phyloP scores from a whole-genome alignment of 2,888 invertebrate genomes.

The Glyphotaelius pellucidus region DNA sequence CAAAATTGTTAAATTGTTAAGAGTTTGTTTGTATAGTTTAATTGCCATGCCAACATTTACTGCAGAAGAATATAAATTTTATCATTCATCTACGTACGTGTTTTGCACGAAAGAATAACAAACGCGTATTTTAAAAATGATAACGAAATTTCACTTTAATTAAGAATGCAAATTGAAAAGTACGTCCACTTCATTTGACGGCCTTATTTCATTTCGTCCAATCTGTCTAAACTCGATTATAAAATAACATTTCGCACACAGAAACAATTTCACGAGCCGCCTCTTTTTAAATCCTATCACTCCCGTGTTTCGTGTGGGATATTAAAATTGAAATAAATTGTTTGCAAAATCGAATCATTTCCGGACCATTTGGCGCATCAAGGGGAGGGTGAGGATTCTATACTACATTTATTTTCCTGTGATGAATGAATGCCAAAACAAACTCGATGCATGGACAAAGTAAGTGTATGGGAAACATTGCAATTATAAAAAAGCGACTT shows the following conservation, averaged over 20 bases:
- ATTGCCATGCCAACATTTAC: too few species aligned
- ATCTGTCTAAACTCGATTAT: slow-evolving; percentile 23
- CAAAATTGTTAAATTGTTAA: too few species aligned
- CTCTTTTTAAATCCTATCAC: slow-evolving; percentile 47
- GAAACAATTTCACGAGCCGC: slow-evolving; percentile 31
- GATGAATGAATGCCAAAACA: not conserved
- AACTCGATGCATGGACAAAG: not conserved
- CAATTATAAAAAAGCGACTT: not conserved
- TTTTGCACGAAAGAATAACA: not conserved
- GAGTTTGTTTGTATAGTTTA: too few species aligned
- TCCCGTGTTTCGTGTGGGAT: slow-evolving; percentile 36
- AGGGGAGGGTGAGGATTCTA: slow-evolving; percentile 3
- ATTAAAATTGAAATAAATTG: slow-evolving; percentile 65
- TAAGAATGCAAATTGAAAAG: not conserved
- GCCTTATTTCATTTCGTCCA: not conserved
- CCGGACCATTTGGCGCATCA: slow-evolving; percentile 60
- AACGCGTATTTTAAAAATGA: not conserved
- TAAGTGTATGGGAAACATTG: not conserved
- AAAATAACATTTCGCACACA: slow-evolving; percentile 5
- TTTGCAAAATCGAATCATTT: slow-evolving; percentile 64
- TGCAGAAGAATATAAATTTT: too few species aligned
- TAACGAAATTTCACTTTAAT: not conserved
- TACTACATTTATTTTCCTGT: not conserved
- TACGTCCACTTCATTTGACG: not conserved
- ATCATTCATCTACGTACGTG: too few species aligned